These are phyloP conservation scores for Chaetodon auriga DNA, from an alignment of 2,113 vertebrate genomes.

Conservation along the genomic window DNA sequence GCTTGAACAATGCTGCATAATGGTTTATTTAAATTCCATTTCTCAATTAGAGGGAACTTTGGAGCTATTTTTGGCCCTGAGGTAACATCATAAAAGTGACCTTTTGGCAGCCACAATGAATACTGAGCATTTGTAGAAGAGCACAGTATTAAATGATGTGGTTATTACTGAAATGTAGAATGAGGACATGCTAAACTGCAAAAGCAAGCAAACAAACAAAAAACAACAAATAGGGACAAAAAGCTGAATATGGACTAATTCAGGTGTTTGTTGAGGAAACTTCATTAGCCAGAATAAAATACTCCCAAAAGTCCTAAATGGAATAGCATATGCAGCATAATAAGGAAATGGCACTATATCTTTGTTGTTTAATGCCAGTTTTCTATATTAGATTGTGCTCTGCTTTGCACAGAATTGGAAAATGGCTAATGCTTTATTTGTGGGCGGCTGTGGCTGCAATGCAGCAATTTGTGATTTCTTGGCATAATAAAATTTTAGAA, in stretches of 20 bases:
- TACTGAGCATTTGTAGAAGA: neutral
- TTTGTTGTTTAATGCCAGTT: conserved; percentile 16
- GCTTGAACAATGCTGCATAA: conserved; percentile 1
- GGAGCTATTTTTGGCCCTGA: neutral
- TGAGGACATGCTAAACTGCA: neutral
- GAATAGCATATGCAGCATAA: neutral
- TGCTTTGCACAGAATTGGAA: conserved; percentile 11
- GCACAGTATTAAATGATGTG: neutral
- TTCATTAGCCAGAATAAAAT: neutral
- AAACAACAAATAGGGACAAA: neutral
- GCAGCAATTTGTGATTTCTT: conserved; percentile 30
- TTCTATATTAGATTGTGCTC: neutral
- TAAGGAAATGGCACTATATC: neutral
- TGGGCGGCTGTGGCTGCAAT: neutral
- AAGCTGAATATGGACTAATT: neutral
- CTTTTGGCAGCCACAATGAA: conserved; percentile 1
- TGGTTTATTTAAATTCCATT: conserved; percentile 24
- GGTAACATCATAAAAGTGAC: conserved; percentile 9
- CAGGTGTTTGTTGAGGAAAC: neutral
- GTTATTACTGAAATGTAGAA: neutral
- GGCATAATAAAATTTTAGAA: neutral
- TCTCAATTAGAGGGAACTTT: neutral
- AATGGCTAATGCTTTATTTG: conserved; percentile 7
- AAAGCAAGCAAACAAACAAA: neutral
- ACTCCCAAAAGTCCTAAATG: neutral